Evolutionary conservation across 2,797 vertebrate genomes (phyloP), one percentile per base, ranked within the genome.

Genomic region (Thripadectes ignobilis): DNA sequence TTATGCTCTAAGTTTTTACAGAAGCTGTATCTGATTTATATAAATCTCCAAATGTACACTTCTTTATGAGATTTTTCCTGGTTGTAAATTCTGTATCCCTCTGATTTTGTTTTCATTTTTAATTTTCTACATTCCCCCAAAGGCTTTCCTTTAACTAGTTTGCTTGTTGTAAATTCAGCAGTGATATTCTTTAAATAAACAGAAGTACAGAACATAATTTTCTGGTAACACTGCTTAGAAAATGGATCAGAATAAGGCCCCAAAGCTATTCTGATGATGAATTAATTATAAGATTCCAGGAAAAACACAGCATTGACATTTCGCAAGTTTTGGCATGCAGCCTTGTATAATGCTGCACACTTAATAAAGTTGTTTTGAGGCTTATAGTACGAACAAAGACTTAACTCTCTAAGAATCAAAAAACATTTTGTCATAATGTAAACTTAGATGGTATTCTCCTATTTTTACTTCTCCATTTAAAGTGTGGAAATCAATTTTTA

Each of bases 111-210:
- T 96, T 96, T 97, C 93, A 94, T 96, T 94, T 93, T 92, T 95
- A 95, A 97, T 97, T 95, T 96, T 92, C 66, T 95, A 66, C 52
- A 46, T 88, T 84, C 32, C 75, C 92, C 91, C 46, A 92, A 93
- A 97, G 95, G 73, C 69, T 80, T 88, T 96, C 66, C 58, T 96
- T 97, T 96, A 94, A 96, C 92, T 89, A 85, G 66, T 96, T 95
- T 92, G 63, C 81, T 96, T 91, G 82, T 86, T 89, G 74, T 93
- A 95, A 89, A 96, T 97, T 96, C 95, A 96, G 89, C 46, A 76
- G 41, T 91, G 88, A 92, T 96, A 89, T 91, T 95, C 89, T 94
- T 95, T 96, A 95, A 97, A 95, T 86, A 97, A 96, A 97, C 67
- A 96, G 89, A 93, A 91, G 80, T 51, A 93, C 8, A 41, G 43